Evolutionary conservation across 2,797 vertebrate genomes (phyloP), one percentile per base, ranked within the genome.

Genomic region (Xerus rutilus): DNA sequence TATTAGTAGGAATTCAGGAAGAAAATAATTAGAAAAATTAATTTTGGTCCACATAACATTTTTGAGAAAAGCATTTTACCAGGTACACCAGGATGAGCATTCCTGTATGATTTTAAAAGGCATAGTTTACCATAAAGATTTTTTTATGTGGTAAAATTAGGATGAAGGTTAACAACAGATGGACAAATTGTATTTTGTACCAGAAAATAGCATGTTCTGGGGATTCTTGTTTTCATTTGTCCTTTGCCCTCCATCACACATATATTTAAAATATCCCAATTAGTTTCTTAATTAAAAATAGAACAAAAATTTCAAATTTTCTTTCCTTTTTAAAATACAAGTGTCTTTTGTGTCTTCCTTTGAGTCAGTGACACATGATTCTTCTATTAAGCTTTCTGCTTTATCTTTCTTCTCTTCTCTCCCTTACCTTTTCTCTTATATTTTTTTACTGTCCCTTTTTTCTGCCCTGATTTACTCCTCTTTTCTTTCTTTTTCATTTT

Each of bases 21-120:
- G 45, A 84, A 93, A 91, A 85, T 74, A 91, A 81, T 72, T 59
- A 35, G 65, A 49, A 39, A 78, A 78, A 72, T 67, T 28, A 72
- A 91, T 72, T 89, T 67, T 65, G 6, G 18, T 69, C 23, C 6
- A 14, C 3, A 45, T 52, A 81, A 70, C 13, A 67, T 7, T 62
- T 91, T 79, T 35, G 89, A 43, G 2, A 69, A 93, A 93, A 79
- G 1, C 14, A 54, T 78, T 91, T 86, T 91, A 45, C 18, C 65
- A 59, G 9, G 5, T 76, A 18, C 15, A 57, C 7, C 32, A 69
- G 18, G 3, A 64, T n/a, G 21, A 28, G 2, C 28, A 87, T 93
- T n/a, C 20, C 18, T 15, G 54, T 14, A 69, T 59, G 62, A 77
- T 82, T 95, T 93, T 54, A 10, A n/a, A 92, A 93, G 89, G 45